Conservation (phyloP, 2,113 vertebrate genomes). For the Nyctereutes procyonoides region DNA sequence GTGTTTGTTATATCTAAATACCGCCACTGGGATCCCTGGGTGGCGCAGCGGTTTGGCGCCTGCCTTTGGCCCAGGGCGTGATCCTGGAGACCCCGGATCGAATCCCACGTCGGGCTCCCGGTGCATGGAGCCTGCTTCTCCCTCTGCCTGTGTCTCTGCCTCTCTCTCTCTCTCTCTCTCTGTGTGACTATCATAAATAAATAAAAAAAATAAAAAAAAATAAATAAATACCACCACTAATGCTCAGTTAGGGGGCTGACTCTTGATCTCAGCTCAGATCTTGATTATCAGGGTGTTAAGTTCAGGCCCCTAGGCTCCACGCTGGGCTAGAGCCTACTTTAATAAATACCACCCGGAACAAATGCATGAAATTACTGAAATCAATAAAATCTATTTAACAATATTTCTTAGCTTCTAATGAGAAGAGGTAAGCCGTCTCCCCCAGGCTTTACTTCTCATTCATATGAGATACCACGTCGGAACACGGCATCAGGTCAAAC, state of each 20-base stretch:
- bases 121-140: too few species aligned
- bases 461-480: background rate
- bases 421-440: background rate
- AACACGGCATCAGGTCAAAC: background rate
- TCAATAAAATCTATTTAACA: background rate
- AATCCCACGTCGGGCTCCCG: too few species aligned
- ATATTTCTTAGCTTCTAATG: background rate
- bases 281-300: background rate
- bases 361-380: background rate
- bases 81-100: too few species aligned
- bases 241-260: background rate
- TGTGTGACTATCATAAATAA: too few species aligned
- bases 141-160: too few species aligned
- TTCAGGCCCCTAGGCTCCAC: background rate
- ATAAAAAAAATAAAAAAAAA: too few species aligned
- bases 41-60: too few species aligned
- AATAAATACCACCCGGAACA: background rate
- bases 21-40: too few species aligned
- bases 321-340: background rate
- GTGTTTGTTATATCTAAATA: background rate
- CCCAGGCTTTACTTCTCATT: conserved; percentile 35
- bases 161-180: too few species aligned
- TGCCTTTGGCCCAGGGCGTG: too few species aligned
- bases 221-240: background rate
- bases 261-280: background rate